Percentiles rank a stretch among this genome's conserved stretches.
phyloP scores from a whole-genome alignment of 2,113 vertebrate genomes.

The Pachypanchax playfairii region DNA sequence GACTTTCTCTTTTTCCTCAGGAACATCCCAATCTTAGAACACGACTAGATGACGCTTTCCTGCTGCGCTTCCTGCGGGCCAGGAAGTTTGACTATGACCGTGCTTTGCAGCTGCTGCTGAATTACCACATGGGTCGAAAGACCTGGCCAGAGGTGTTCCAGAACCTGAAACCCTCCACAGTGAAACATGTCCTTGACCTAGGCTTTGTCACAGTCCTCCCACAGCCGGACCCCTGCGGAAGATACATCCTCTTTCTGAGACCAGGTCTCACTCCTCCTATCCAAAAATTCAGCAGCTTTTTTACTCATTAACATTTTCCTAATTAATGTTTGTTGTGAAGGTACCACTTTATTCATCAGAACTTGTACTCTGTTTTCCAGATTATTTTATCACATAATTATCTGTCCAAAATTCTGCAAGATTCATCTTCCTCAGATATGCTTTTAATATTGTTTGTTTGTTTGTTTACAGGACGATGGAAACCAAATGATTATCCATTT shows the following conservation, averaged over 20 bases:
- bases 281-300: neutral
- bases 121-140: conserved; percentile 90
- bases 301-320: neutral
- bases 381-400: neutral
- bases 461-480: conserved; percentile 88
- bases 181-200: conserved; percentile 89
- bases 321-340: neutral
- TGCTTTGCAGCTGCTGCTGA: conserved; percentile 92
- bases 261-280: conserved; percentile 80
- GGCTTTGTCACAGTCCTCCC: conserved; percentile 96
- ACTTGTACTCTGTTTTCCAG: neutral
- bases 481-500: conserved; percentile 91
- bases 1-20: conserved; percentile 72
- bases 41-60: conserved; percentile 90
- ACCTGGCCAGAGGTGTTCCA: conserved; percentile 96
- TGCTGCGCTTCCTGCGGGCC: conserved; percentile 94
- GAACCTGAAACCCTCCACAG: conserved; percentile 89
- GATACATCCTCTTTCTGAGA: conserved; percentile 90
- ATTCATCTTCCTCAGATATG: too few relatives aligned
- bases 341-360: neutral
- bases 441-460: neutral
- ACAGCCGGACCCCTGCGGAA: conserved; percentile 86
- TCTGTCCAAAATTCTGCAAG: too few relatives aligned
- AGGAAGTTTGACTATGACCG: conserved; percentile 98
- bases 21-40: conserved; percentile 91